A percentile compares a stretch with the other conserved stretches of the same genome.
Evolutionary conservation across 2,113 vertebrate genomes (phyloP).

Genomic region (Oxyruncus cristatus): DNA sequence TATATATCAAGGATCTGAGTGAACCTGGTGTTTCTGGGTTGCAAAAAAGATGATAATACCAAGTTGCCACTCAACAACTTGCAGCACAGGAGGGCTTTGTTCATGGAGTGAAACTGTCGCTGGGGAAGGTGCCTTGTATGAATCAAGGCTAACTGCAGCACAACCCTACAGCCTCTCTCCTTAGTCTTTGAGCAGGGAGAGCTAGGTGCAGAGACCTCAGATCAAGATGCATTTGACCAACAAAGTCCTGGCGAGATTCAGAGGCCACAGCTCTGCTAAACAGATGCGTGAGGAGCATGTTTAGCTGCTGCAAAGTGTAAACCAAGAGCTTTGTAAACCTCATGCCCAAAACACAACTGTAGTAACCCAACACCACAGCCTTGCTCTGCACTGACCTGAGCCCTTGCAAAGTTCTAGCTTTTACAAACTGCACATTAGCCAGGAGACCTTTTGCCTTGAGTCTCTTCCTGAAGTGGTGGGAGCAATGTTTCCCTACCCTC

Average conservation of each 20-base stretch:
- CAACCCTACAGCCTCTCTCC: not conserved
- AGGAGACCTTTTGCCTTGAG: not conserved
- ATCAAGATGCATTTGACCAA: not conserved
- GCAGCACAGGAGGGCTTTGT: not conserved
- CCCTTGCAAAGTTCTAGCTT: not conserved
- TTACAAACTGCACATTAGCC: not conserved
- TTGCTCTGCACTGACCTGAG: not conserved
- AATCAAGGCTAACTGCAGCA: rapidly evolving
- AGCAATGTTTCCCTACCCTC: not conserved
- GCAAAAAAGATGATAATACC: not conserved
- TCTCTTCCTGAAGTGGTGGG: not conserved
- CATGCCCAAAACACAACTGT: not conserved
- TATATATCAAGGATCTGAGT: not conserved
- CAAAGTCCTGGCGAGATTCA: not conserved
- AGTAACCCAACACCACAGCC: not conserved
- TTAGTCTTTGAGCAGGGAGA: not conserved
- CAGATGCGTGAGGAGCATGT: not conserved
- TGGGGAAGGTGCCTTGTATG: not conserved
- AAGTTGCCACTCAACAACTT: not conserved
- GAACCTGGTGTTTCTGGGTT: not conserved
- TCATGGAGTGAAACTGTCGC: not conserved
- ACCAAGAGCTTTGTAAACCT: not conserved
- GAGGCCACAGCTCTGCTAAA: not conserved
- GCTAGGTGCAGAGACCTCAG: not conserved
- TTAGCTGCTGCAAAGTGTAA: not conserved